These are phyloP conservation scores for Oedothorax gibbosus DNA, from an alignment of 1,140 invertebrate species.

Conservation along the genomic window DNA sequence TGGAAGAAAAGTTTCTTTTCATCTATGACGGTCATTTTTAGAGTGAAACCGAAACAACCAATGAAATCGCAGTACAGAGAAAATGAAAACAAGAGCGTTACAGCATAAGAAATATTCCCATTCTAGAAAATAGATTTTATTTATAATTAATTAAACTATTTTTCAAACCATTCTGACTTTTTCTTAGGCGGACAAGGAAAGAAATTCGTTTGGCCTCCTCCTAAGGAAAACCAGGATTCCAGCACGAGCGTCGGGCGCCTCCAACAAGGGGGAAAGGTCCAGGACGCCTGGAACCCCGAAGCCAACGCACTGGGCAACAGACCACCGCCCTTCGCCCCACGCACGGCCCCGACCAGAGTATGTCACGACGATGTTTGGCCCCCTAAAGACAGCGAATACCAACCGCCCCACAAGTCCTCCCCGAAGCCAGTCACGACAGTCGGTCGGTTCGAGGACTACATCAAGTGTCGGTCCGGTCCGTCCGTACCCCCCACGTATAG, in stretches of 20 bases:
- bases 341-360: slow-evolving; percentile 22
- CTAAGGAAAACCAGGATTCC: not conserved
- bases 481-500: slow-evolving; percentile 40
- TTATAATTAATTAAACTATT: too few relatives aligned
- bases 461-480: slow-evolving; percentile 25
- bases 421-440: slow-evolving; percentile 33
- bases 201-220: slow-evolving; percentile 52
- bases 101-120: too few relatives aligned
- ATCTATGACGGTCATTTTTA: too few relatives aligned
- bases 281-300: slow-evolving; percentile 41
- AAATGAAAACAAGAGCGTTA: too few relatives aligned
- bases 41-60: too few relatives aligned
- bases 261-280: not conserved
- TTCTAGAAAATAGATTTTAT: too few relatives aligned
- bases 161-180: not conserved
- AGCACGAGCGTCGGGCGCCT: slow-evolving; percentile 8
- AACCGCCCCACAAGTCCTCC: not conserved
- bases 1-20: too few relatives aligned
- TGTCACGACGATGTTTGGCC: slow-evolving; percentile 51
- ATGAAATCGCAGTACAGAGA: too few relatives aligned
- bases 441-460: slow-evolving; percentile 52
- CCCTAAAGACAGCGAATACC: slow-evolving; percentile 43
- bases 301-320: slow-evolving; percentile 42
- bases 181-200: slow-evolving; percentile 34
- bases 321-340: slow-evolving; percentile 50